Base-by-base conservation (phyloP, 2,888 invertebrate genomes). In the Archips crataeganus region DNA sequence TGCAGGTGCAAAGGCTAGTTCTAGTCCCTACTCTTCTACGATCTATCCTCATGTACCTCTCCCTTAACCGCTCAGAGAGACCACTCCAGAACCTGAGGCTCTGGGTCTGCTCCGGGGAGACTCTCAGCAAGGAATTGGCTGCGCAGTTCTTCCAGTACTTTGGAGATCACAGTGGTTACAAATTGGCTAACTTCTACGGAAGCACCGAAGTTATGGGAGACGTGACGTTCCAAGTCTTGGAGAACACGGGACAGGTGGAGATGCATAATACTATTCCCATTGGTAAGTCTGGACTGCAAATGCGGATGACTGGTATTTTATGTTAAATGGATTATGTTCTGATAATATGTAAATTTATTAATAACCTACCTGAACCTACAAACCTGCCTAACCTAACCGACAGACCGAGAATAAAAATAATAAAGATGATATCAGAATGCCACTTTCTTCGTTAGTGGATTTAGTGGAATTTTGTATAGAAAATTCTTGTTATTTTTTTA, bases 121-220 rank as follows among this genome's bases (percentile, higher is more conserved):
- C 97, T 0, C 94, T 98, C 0, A 95, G 96, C 13, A 95, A 96
- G 6, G 95, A 96, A 0, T 88, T 98, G 47, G 97, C 97, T 0
- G 90, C 95, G 54, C 96, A 97, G 80, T 98, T 98, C 92, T 98
- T 98, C 87, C 93, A 95, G 49, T 95, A 96, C 77, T 98, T 98
- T 77, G 94, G 95, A n/a, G 95, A 95, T 71, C 95, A 95, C 10
- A 89, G 93, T 1, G 91, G 90, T 0, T 96, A 97, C 76, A 94
- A 95, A 15, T 90, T 98, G 57, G 98, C 97, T 69, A 98, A 98
- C 85, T 98, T 98, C 84, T 98, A 98, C 82, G 98, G 98, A 0
- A 98, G 98, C 78, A 98, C 98, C 0, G 98, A 98, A 87, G 96
- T 98, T 0, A 98, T 98, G 97, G 98, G 98, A 0, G 98, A 98